Base-by-base conservation (phyloP, 64 coral and sea anemone genomes). In the Acropora yongei region DNA sequence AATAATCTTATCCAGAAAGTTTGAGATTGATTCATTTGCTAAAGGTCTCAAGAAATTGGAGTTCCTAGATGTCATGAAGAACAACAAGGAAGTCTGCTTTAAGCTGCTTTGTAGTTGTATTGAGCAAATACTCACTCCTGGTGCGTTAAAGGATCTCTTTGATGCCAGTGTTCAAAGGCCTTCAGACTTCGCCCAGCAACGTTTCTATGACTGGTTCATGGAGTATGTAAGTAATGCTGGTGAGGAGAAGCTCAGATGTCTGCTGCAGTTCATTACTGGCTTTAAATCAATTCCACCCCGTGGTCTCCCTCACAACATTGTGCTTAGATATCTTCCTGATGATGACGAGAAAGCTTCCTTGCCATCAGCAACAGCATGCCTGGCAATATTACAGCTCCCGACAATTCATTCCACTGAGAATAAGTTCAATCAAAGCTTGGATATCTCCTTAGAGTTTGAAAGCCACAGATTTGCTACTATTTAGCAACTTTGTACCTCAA, bases 401-500 rank as follows among this genome's bases (percentile, higher is more conserved):
- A 91, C 89, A 81, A 74, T 91, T 11, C 89, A 91, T 82, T 91
- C 79, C 41, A 91, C 51, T 71, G 77, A 91, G 80, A 72, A 61
- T 48, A 91, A 80, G 80, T 91, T 82, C 53, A 80, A 81, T 69
- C 13, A 90, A 55, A 55, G 51, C 51, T 55, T 55, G 51, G 88
- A 90, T 49, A 80, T 48, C 69, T 60, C 88, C 49, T 49, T 90
- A 18, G 49, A 82, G 67, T 90, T 90, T 83, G 89, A 81, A 69
- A 82, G 89, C 72, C 60, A 91, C 6, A 78, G 89, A 6, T 90
- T 90, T 90, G 76, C n/a, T 18, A 9, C 68, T 68, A 58, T 47
- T 44, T 91, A 69, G 81, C 12, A 68, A 68, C 65, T 68, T 13
- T 68, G 0, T 68, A 19, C 65, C 65, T 13, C 65, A 68, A 68